Evolutionary conservation across 1,140 invertebrate genomes (phyloP).

Genomic region (Pachypsylla venusta): DNA sequence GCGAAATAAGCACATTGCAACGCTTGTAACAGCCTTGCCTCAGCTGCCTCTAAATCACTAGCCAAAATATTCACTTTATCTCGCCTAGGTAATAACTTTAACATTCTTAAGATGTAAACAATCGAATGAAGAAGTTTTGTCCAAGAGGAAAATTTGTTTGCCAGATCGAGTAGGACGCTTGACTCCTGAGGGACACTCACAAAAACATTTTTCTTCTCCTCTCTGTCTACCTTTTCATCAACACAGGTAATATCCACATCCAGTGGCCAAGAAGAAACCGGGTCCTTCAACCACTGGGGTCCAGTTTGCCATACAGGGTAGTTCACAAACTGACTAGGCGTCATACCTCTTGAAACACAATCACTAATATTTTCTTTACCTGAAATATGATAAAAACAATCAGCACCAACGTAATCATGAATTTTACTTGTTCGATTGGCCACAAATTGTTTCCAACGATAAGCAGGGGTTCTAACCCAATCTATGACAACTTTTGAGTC

Average conservation of each 20-base stretch:
- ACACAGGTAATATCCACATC: neutral
- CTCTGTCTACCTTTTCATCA: neutral
- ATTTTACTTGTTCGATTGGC: conserved; percentile 27
- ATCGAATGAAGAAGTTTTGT: neutral
- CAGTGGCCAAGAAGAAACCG: neutral
- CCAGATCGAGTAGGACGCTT: neutral
- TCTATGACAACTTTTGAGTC: conserved; percentile 25
- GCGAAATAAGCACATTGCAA: conserved; percentile 2
- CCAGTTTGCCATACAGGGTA: conserved; percentile 20
- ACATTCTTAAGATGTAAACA: conserved; percentile 6
- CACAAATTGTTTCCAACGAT: conserved; percentile 26
- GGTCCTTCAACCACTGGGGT: conserved; percentile 14
- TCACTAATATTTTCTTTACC: conserved; percentile 16
- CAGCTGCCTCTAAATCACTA: neutral
- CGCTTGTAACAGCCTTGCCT: neutral
- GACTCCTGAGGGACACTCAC: neutral
- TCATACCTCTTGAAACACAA: conserved; percentile 10
- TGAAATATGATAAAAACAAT: conserved; percentile 14
- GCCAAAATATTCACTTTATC: neutral
- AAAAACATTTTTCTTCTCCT: neutral
- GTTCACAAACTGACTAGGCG: conserved; percentile 6
- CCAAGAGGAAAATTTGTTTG: neutral
- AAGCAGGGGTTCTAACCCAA: conserved; percentile 22
- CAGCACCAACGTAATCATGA: conserved; percentile 7
- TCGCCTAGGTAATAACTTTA: neutral